These are phyloP conservation scores for Coenonympha glycerion DNA, from an alignment of 2,888 invertebrate species.

Conservation along the genomic window DNA sequence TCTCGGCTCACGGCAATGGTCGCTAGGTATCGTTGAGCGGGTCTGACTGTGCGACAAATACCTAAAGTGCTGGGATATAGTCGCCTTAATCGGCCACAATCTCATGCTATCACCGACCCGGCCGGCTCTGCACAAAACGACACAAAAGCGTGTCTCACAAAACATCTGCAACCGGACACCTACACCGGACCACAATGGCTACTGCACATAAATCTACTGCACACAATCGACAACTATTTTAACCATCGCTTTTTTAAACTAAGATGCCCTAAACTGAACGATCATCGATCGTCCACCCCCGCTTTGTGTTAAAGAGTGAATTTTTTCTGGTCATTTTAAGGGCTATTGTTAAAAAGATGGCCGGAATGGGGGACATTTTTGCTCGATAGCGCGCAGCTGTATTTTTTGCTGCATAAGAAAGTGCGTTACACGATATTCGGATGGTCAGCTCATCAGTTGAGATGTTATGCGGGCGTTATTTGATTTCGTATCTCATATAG, in stretches of 20 bases:
- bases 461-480: conserved; percentile 16
- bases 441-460: conserved; percentile 25
- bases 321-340: conserved; percentile 71
- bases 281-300: conserved; percentile 73
- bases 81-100: neutral
- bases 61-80: no score
- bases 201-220: conserved; percentile 70
- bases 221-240: conserved; percentile 70
- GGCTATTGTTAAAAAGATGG: conserved; percentile 67
- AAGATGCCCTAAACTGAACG: conserved; percentile 24
- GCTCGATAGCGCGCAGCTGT: conserved; percentile 66
- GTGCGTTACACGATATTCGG: conserved; percentile 19
- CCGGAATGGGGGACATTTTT: conserved; percentile 59
- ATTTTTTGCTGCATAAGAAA: conserved; percentile 26
- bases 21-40: no score
- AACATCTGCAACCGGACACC: conserved; percentile 71
- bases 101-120: neutral
- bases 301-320: conserved; percentile 64
- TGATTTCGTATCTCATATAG: neutral
- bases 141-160: conserved; percentile 43
- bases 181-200: conserved; percentile 62
- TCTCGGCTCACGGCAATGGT: no score
- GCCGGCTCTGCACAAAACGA: conserved; percentile 38
- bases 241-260: conserved; percentile 48
- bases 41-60: no score